Conservation (phyloP, 2,113 vertebrate species). For the Bubalus kerabau region DNA sequence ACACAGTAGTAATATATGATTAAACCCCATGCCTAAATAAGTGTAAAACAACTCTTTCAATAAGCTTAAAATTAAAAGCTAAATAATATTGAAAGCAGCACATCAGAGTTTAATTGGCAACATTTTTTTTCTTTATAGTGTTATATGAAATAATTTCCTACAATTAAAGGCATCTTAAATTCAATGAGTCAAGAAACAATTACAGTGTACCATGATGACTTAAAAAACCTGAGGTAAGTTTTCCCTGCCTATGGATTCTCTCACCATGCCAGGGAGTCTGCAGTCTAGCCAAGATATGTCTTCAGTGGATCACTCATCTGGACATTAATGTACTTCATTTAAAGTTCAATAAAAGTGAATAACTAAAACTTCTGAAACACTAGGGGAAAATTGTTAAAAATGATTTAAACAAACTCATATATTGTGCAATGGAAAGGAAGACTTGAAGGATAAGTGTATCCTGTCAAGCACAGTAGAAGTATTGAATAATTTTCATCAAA, state of each 20-base stretch:
- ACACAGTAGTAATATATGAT: background rate
- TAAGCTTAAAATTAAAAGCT: background rate
- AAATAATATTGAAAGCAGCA: background rate
- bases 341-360: background rate
- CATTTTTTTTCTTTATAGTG: background rate
- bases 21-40: background rate
- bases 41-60: background rate
- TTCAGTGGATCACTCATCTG: background rate
- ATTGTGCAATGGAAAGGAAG: background rate
- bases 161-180: background rate
- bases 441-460: background rate
- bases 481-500: background rate
- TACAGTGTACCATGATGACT: background rate
- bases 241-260: background rate
- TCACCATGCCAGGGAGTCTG: background rate
- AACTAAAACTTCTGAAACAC: background rate
- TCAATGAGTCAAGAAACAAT: background rate
- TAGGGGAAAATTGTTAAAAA: background rate
- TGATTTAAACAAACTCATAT: background rate
- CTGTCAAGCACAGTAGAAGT: background rate
- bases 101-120: background rate
- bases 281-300: background rate
- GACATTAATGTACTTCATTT: background rate
- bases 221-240: background rate
- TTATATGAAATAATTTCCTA: constrained; percentile 10